phyloP scores from a whole-genome alignment of 2,888 invertebrate genomes.

The Drosophila acutilabella region DNA sequence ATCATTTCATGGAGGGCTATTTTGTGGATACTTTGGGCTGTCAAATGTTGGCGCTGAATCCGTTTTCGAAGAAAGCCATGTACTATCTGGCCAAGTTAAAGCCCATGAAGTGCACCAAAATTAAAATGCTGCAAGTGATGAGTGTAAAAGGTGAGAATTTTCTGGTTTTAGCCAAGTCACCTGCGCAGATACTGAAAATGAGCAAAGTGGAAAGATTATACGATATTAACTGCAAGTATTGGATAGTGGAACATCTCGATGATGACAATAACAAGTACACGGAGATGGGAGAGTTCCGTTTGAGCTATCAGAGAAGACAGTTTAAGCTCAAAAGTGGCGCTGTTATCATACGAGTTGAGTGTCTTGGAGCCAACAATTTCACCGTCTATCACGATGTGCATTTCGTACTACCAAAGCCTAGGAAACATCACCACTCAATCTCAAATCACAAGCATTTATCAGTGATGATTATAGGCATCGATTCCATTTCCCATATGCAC shows the following conservation, averaged over 20 bases:
- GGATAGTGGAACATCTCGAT: neutral
- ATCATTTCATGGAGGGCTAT: conserved; percentile 16
- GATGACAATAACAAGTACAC: neutral
- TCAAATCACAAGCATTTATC: neutral
- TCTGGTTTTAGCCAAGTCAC: neutral
- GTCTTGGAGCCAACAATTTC: neutral
- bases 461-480: conserved; percentile 17
- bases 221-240: conserved; percentile 4
- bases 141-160: conserved; percentile 2
- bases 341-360: neutral
- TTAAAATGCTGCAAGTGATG: conserved; percentile 18
- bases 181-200: neutral
- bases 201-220: neutral
- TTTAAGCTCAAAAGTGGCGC: neutral
- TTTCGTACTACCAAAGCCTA: neutral
- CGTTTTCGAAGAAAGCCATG: neutral
- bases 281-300: neutral
- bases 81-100: neutral
- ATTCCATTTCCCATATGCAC: conserved; percentile 26
- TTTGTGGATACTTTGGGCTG: conserved; percentile 57
- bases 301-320: neutral
- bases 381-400: conserved; percentile 24
- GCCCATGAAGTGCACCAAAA: conserved; percentile 8
- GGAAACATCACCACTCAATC: neutral
- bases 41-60: conserved; percentile 32